phyloP scores from a whole-genome alignment of 2,113 vertebrate species.

The Tangachromis dhanisi region DNA sequence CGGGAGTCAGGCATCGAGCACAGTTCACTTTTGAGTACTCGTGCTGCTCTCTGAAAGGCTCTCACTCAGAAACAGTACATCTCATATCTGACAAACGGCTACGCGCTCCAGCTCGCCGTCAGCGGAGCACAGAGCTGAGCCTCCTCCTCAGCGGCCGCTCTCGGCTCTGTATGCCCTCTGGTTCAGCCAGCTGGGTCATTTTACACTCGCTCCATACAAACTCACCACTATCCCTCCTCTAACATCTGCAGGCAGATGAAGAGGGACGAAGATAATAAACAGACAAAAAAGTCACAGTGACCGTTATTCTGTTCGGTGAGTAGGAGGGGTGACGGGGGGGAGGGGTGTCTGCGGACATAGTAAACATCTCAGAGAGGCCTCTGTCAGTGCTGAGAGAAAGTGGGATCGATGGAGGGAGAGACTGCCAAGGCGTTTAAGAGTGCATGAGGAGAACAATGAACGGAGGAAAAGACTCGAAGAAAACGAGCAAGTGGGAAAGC shows the following conservation, averaged over 20 bases:
- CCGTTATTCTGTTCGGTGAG: background rate
- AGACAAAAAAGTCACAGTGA: constrained; percentile 5
- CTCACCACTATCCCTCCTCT: constrained; percentile 35
- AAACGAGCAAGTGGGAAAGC: constrained; percentile 21
- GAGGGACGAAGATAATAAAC: background rate
- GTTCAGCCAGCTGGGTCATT: constrained; percentile 23
- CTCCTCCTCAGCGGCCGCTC: background rate
- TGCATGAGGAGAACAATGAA: constrained; percentile 31
- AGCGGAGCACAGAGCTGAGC: background rate
- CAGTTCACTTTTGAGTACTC: background rate
- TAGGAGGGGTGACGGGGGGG: background rate
- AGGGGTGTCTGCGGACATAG: background rate
- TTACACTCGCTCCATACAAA: constrained; percentile 48
- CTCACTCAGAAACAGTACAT: background rate
- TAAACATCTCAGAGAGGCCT: constrained; percentile 22
- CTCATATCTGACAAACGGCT: background rate
- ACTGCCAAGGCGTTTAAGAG: background rate
- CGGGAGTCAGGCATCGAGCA: background rate
- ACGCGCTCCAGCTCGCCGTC: background rate
- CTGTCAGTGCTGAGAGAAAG: constrained; percentile 1
- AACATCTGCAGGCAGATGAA: constrained; percentile 32
- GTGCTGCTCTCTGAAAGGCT: background rate
- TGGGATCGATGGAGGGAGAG: background rate
- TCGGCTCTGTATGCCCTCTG: background rate
- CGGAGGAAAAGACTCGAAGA: constrained; percentile 2